Base-by-base conservation (phyloP, 2,888 invertebrate species). In the Conistra vaccinii region DNA sequence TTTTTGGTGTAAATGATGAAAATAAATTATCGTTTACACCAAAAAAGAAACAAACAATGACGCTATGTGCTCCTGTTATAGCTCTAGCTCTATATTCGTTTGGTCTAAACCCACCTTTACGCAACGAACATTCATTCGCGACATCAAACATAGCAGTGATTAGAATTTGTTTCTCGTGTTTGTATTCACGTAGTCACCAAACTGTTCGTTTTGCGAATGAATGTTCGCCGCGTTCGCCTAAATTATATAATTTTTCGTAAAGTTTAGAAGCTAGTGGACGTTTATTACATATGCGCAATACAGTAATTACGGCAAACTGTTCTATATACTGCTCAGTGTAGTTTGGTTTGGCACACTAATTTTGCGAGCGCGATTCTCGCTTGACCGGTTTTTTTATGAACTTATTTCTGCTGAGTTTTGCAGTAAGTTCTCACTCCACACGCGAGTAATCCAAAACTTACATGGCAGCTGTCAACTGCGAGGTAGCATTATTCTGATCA, bases 401-500 rank as follows among this genome's bases (percentile, higher is more conserved):
- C 23, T 39, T 3, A 48, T 29, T 62, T 76, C 7, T 57, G 53
- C 35, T n/a, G n/a, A 66, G 23, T 58, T 76, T 76, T 35, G 23
- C 51, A 76, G 9, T 42, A 39, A n/a, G 20, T 63, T 74, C 35
- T 48, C 55, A 65, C 29, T 63, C 39, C 66, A 39, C 39, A 76
- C 39, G n/a, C 65, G 65, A 42, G 53, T 78, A 58, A 53, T 65
- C 29, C 42, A 79, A 71, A 58, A 63, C 45, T 51, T 42, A 77
- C 57, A 42, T 51, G 77, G 51, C 57, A 77, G 42, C 68, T 76
- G 32, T 67, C 68, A 76, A 23, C 39, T 67, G 26, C 51, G 57
- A 26, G 48, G 48, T 77, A 57, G n/a, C 48, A 17, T 76, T 76
- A 74, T 74, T 73, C 75, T 75, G 65, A 66, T 76, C 66, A 48